Conservation (phyloP, 1,140 invertebrate species). For the Zaprionus nigranus region DNA sequence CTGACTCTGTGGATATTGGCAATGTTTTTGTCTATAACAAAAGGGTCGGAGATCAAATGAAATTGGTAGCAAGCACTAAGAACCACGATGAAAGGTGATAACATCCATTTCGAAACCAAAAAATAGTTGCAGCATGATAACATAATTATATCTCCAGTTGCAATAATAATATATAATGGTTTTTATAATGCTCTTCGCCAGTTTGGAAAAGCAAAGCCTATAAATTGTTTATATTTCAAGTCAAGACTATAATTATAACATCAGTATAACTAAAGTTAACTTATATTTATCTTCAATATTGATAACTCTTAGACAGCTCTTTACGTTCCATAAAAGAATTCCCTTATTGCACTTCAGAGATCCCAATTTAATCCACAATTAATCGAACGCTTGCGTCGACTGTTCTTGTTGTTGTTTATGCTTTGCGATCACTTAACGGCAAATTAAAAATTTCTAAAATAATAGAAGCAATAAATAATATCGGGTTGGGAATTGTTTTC, state of each 20-base stretch:
- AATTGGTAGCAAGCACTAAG: slow-evolving; percentile 13
- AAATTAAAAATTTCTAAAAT: slow-evolving; percentile 65
- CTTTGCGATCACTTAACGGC: slow-evolving; percentile 60
- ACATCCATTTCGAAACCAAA: not conserved
- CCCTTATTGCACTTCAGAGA: not conserved
- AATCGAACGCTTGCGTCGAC: not conserved
- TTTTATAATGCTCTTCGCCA: not conserved
- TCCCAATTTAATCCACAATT: slow-evolving; percentile 2
- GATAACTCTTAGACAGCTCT: not conserved
- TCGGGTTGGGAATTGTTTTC: slow-evolving; percentile 63
- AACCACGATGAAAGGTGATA: slow-evolving; percentile 13
- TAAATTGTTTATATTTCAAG: not conserved
- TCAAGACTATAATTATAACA: not conserved
- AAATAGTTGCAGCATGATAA: slow-evolving; percentile 1
- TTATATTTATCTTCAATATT: too few species aligned
- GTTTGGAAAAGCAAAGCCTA: too few species aligned
- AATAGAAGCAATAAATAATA: slow-evolving; percentile 71
- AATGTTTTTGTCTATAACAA: slow-evolving; percentile 17
- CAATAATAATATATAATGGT: slow-evolving; percentile 11
- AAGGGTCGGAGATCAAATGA: slow-evolving; percentile 25
- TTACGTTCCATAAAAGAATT: not conserved
- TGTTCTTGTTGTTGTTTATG: slow-evolving; percentile 16
- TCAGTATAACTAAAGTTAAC: not conserved
- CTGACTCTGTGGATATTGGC: slow-evolving; percentile 23
- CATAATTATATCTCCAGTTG: not conserved